Evolutionary conservation across 2,888 invertebrate species (phyloP).

Genomic region (Ferrisia virgata): DNA sequence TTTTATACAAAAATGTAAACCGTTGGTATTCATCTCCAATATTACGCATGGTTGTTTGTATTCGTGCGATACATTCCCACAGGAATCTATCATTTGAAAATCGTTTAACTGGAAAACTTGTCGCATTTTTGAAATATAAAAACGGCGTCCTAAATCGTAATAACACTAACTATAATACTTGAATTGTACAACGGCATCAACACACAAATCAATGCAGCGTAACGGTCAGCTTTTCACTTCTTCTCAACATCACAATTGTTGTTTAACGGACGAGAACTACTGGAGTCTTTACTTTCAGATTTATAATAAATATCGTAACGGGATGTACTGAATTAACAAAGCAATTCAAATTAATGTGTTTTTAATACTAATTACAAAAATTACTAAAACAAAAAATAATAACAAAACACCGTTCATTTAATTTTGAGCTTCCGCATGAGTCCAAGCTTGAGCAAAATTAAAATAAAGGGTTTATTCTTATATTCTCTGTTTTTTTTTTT

Average conservation of each 20-base stretch:
- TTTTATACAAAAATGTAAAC: conserved; percentile 30
- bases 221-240: neutral
- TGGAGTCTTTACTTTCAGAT: neutral
- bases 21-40: conserved; percentile 18
- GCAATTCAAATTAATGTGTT: neutral
- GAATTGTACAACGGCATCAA: neutral
- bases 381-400: neutral
- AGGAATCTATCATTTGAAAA: conserved; percentile 37
- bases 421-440: neutral
- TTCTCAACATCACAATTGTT: neutral
- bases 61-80: conserved; percentile 10
- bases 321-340: neutral
- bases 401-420: neutral
- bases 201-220: neutral
- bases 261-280: neutral
- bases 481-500: neutral
- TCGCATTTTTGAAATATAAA: neutral
- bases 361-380: neutral
- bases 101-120: conserved; percentile 33
- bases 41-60: conserved; percentile 35
- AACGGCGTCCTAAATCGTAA: neutral
- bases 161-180: neutral
- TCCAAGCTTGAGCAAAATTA: neutral
- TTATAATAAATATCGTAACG: neutral
- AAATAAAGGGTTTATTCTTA: neutral